Base-by-base conservation (phyloP, 2,797 vertebrate genomes). In the Tympanoctomys barrerae region DNA sequence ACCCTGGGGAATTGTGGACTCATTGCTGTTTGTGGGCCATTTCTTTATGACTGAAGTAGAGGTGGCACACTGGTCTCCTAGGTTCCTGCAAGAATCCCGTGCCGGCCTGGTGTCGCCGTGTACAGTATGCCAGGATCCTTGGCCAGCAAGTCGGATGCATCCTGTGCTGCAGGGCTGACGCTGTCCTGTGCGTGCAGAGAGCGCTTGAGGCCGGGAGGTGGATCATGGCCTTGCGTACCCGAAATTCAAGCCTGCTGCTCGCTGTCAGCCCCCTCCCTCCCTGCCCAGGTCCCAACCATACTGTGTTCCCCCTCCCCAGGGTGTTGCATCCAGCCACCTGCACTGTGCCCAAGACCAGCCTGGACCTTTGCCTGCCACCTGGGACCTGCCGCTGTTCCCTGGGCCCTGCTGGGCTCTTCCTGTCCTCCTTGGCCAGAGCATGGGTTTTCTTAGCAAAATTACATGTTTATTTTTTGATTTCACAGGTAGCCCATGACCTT, bases 151-250 rank as follows among this genome's bases (percentile, higher is more conserved):
- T 22, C 12, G 79, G 57, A 12, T 2, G 11, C 0, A 28, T 57
- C 14, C 0, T 16, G 2, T 24, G 14, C 61, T 5, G 0, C 16
- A 31, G 49, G 1, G 26, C 79, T 33, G 11, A 8, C 24, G 5
- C n/a, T 36, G 28, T 19, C 6, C 52, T 0, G 0, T 9, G 73
- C 52, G 24, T 66, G 31, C 28, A 11, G 18, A 36, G 24, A 28
- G 5, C 5, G 1, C 13, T 49, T 57, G 83, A 11, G 4, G 39
- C 66, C 66, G 73, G 84, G 52, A 46, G 84, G 31, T 52, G 10
- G 49, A 3, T 19, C 16, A 4, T 46, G 64, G 66, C 70, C 1
- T 0, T 42, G 2, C 22, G 10, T 12, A 46, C 22, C 52, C 24
- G 8, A 8, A 0, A 31, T 70, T 26, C 59, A 36, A 22, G 18